Evolutionary conservation across 2,797 vertebrate genomes (phyloP).

Genomic region (Lepus townsendii): DNA sequence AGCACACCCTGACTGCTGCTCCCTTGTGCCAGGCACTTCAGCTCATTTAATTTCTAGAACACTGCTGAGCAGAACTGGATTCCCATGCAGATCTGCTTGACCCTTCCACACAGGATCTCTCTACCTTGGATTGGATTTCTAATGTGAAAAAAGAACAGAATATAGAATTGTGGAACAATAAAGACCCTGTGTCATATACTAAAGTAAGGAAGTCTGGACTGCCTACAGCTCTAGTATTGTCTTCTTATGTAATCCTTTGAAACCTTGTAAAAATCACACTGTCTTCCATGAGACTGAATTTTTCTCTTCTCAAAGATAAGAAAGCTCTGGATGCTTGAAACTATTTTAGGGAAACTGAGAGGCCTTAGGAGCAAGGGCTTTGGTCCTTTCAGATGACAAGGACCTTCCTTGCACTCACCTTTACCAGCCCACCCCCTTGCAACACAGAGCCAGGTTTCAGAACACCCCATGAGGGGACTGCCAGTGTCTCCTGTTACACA

Average conservation of each 20-base stretch:
- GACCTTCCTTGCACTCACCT: neutral
- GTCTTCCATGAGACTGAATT: neutral
- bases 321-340: neutral
- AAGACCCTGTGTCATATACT: neutral
- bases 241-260: neutral
- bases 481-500: neutral
- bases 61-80: neutral
- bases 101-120: neutral
- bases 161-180: neutral
- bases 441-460: neutral
- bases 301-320: neutral
- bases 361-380: neutral
- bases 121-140: neutral
- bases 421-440: neutral
- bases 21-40: rapidly evolving
- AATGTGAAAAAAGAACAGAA: neutral
- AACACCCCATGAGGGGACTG: neutral
- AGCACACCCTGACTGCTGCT: rapidly evolving
- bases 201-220: neutral
- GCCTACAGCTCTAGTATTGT: neutral
- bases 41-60: neutral
- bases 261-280: neutral
- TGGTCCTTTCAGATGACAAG: neutral
- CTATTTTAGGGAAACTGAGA: neutral
- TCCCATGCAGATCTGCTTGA: neutral